phyloP scores from a whole-genome alignment of 2,888 invertebrate species.

The Philopedon plagiatum region DNA sequence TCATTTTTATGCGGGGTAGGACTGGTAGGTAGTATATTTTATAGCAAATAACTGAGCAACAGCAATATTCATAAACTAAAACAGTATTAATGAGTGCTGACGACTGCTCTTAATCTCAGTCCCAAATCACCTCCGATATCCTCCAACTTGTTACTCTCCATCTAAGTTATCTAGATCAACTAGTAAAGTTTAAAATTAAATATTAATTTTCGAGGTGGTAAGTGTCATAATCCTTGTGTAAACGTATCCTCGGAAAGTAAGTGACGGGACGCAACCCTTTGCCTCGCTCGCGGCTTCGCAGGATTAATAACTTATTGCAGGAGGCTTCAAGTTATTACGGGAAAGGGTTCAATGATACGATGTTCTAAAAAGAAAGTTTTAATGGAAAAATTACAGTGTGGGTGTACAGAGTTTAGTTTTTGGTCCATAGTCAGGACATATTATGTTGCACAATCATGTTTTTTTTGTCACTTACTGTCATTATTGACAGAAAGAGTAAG shows the following conservation, averaged over 20 bases:
- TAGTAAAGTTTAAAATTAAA: constrained; percentile 43
- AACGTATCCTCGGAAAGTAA: constrained; percentile 57
- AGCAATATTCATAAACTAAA: too few relatives aligned
- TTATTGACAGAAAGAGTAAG: too few relatives aligned
- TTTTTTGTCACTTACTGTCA: too few relatives aligned
- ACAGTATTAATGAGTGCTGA: too few relatives aligned
- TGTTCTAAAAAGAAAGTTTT: not conserved
- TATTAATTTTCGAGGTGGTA: constrained; percentile 53
- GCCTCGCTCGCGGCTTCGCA: constrained; percentile 58
- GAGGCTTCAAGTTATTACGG: constrained; percentile 46
- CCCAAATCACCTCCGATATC: too few relatives aligned
- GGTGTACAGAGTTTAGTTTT: too few relatives aligned
- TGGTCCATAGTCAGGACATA: too few relatives aligned
- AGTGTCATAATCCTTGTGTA: constrained; percentile 63
- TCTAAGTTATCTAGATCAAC: constrained; percentile 32
- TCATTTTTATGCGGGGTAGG: too few relatives aligned
- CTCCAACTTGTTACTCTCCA: constrained; percentile 36
- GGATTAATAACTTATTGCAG: constrained; percentile 64
- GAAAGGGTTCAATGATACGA: constrained; percentile 18
- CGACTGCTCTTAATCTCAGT: too few relatives aligned
- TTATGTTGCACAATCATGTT: too few relatives aligned
- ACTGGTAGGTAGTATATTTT: too few relatives aligned
- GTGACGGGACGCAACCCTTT: constrained; percentile 60
- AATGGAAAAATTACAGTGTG: not conserved
- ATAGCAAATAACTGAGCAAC: too few relatives aligned